Percentiles rank a stretch among this genome's conserved stretches.
phyloP scores from a whole-genome alignment of 1,140 invertebrate species.

The Drosophila trapezifrons region DNA sequence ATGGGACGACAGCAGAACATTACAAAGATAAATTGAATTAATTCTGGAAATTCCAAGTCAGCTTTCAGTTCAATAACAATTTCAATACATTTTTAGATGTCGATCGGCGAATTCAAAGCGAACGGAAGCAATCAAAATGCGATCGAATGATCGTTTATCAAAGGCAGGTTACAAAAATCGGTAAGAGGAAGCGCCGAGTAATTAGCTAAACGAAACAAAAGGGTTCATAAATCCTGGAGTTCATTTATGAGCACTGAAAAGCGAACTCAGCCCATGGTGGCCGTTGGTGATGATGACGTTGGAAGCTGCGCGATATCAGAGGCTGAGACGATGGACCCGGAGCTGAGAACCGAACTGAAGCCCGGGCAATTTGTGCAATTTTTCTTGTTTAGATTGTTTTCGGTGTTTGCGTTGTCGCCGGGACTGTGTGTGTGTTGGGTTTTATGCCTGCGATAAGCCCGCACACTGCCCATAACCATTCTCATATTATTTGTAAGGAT shows the following conservation, averaged over 20 bases:
- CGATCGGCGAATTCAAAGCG: conserved; percentile 31
- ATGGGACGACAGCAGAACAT: neutral
- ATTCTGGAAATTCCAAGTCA: conserved; percentile 10
- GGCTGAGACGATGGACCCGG: conserved; percentile 45
- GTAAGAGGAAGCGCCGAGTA: conserved; percentile 10
- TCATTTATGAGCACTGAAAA: neutral
- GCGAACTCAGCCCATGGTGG: conserved; percentile 27
- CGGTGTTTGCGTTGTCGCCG: conserved; percentile 42
- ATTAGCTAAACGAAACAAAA: conserved; percentile 8
- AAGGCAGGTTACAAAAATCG: neutral
- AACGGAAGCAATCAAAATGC: conserved; percentile 31
- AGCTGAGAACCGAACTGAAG: conserved; percentile 58
- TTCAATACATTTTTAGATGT: conserved; percentile 11
- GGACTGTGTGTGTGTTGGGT: conserved; percentile 48
- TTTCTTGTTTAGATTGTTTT: conserved; percentile 82
- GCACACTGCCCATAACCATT: conserved; percentile 75
- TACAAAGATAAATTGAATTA: conserved; percentile 21
- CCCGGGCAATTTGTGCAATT: conserved; percentile 78
- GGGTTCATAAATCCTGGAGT: neutral
- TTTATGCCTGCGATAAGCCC: conserved; percentile 79
- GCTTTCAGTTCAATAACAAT: conserved; percentile 12
- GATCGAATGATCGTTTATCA: conserved; percentile 1
- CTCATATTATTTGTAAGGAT: conserved; percentile 82
- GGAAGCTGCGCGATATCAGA: conserved; percentile 47
- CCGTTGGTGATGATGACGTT: conserved; percentile 53